A percentile compares a stretch with the other conserved stretches of the same genome.
These are phyloP conservation scores for Choloepus hoffmanni DNA, from an alignment of 2,113 vertebrate species.

Conservation along the genomic window DNA sequence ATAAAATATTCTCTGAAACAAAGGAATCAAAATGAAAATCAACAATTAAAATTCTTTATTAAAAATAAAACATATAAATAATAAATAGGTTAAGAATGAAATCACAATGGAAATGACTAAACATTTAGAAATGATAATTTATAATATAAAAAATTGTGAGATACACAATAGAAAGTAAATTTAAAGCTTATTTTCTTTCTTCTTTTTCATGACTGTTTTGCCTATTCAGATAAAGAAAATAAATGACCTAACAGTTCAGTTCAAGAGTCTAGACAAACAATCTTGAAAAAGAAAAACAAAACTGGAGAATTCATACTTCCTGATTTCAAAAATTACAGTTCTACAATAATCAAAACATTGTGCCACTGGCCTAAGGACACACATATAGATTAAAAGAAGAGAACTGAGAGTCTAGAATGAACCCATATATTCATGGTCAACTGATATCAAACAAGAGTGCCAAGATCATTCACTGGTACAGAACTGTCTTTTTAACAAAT, in stretches of 20 bases:
- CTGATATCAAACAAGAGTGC: too few species aligned
- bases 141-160: not conserved
- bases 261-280: not conserved
- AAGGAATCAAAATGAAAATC: not conserved
- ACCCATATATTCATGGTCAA: too few species aligned
- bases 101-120: not conserved
- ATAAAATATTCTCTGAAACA: not conserved
- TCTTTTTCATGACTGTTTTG: too few species aligned
- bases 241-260: not conserved
- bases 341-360: too few species aligned
- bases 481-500: too few species aligned
- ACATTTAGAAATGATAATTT: not conserved
- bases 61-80: not conserved
- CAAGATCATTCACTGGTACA: too few species aligned
- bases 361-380: too few species aligned
- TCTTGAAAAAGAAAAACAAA: too few species aligned
- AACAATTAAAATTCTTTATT: not conserved
- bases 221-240: not conserved
- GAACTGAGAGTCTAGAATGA: too few species aligned
- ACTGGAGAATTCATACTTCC: too few species aligned
- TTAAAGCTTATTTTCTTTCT: not conserved
- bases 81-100: not conserved
- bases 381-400: not conserved
- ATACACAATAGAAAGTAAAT: not conserved
- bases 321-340: too few species aligned